Percentiles rank a stretch among this genome's conserved stretches.
These are phyloP conservation scores for Scelioninae gen. 1 DNA, from an alignment of 2,888 invertebrate species.

Conservation along the genomic window DNA sequence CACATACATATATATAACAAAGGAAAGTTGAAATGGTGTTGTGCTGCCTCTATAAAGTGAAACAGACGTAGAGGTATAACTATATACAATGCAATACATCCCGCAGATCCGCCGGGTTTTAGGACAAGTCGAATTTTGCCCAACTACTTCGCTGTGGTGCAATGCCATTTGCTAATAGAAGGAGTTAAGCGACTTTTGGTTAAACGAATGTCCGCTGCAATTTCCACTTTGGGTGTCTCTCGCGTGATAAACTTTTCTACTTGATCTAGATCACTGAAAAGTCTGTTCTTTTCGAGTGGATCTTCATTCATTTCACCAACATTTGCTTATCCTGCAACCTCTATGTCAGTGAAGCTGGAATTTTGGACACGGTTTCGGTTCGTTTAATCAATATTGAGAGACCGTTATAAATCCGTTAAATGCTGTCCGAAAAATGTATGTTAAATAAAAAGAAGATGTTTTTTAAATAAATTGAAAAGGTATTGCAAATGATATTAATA, in stretches of 20 bases:
- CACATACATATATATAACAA: slow-evolving; percentile 2
- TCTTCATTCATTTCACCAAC: slow-evolving; percentile 30
- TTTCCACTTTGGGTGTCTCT: slow-evolving; percentile 27
- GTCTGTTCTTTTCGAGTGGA: slow-evolving; percentile 38
- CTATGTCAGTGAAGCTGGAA: too few relatives aligned
- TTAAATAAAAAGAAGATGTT: too few relatives aligned
- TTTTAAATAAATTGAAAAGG: too few relatives aligned
- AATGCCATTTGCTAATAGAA: slow-evolving; percentile 62
- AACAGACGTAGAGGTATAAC: slow-evolving; percentile 32
- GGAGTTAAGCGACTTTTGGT: slow-evolving; percentile 56
- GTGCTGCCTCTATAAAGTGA: slow-evolving; percentile 48
- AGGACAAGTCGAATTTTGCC: slow-evolving; percentile 44
- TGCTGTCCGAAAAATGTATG: too few relatives aligned
- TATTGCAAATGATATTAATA: too few relatives aligned
- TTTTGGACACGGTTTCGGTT: too few relatives aligned
- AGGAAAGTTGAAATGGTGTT: slow-evolving; percentile 31
- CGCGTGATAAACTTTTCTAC: slow-evolving; percentile 55
- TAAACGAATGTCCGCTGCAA: slow-evolving; percentile 34
- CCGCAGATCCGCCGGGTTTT: slow-evolving; percentile 48
- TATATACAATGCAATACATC: slow-evolving; percentile 48
- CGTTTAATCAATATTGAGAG: too few relatives aligned
- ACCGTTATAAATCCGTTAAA: too few relatives aligned
- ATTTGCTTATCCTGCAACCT: slow-evolving; percentile 20
- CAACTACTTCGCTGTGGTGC: slow-evolving; percentile 44
- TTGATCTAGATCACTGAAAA: slow-evolving; percentile 44